Base-by-base conservation (phyloP, 2,888 invertebrate genomes). In the Rhorus exstirpatorius region DNA sequence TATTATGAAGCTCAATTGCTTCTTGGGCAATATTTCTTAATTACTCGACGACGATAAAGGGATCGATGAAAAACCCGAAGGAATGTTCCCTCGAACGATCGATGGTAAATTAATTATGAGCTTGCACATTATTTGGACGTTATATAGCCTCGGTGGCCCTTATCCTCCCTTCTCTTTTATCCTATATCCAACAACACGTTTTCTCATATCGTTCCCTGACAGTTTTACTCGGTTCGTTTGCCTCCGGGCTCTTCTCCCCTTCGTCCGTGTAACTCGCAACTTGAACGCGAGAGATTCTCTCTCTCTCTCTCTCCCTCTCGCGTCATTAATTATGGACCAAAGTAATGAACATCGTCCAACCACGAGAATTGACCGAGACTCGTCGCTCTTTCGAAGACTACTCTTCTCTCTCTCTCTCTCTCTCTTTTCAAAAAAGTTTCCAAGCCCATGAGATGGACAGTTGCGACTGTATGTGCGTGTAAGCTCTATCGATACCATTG, bases 101-200 rank as follows among this genome's bases (percentile, higher is more conserved):
- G 67, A 83, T 77, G 84, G 85, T 86, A 85, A 88, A 90, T 90
- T 88, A 88, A 89, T 89, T 88, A 90, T 84, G 88, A 89, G 86
- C 86, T 87, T 88, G 88, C 89, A 87, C 85, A 88, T 89, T 89
- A 89, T 90, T 90, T 85, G 88, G 84, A 85, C 85, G 86, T 70
- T 77, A 70, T n/a, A 31, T 3, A 2, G 19, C 17, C 21, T 46
- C 38, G 35, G 31, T 71, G 75, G 76, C 49, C 65, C 72, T 31
- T 55, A 44, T 17, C 49, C n/a, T 21, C 19, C 14, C 7, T 67
- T 61, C 44, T 72, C 67, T 61, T 63, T 75, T 26, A 58, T 60
- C 67, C 1, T 14, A 0, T 58, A 10, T 53, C 55, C 26, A 26
- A 17, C 10, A 38, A 24, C 14, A 14, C 67, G 51, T 70, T 76